phyloP scores from a whole-genome alignment of 2,113 vertebrate species.

The Elaphurus davidianus region DNA sequence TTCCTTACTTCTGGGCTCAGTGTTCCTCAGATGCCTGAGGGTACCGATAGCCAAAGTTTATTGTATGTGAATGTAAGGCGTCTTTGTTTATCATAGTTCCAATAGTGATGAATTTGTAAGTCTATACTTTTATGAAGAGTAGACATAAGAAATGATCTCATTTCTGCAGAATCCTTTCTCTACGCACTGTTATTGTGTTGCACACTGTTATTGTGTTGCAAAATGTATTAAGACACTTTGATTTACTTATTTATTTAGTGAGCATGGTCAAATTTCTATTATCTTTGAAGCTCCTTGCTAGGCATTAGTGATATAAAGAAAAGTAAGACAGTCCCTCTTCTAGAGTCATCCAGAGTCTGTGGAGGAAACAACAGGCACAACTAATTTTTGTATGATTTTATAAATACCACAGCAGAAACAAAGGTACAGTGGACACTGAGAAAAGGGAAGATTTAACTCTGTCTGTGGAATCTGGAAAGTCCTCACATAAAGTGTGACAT shows the following conservation, averaged over 20 bases:
- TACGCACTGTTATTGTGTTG: not conserved
- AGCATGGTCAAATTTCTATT: constrained; percentile 24
- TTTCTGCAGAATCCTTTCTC: constrained; percentile 5
- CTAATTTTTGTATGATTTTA: not conserved
- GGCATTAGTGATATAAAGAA: not conserved
- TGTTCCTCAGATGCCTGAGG: not conserved
- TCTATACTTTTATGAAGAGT: not conserved
- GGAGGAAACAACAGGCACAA: not conserved
- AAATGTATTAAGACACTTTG: not conserved
- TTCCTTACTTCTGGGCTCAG: constrained; percentile 9
- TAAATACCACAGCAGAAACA: not conserved
- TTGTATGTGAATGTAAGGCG: constrained; percentile 22
- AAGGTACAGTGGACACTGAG: not conserved
- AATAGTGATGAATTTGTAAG: constrained; percentile 27
- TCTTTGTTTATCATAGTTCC: not conserved
- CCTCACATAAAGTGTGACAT: not conserved
- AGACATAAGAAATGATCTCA: not conserved
- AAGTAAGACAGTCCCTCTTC: not conserved
- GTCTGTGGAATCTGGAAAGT: not conserved
- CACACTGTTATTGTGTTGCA: not conserved
- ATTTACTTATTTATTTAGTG: constrained; percentile 27
- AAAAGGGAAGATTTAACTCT: not conserved
- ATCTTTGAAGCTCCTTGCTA: not conserved
- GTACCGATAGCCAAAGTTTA: not conserved
- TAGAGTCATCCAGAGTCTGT: not conserved